Evolutionary conservation across 2,888 invertebrate genomes (phyloP), one percentile per base, ranked within the genome.

Genomic region (Hylaea fasciaria): DNA sequence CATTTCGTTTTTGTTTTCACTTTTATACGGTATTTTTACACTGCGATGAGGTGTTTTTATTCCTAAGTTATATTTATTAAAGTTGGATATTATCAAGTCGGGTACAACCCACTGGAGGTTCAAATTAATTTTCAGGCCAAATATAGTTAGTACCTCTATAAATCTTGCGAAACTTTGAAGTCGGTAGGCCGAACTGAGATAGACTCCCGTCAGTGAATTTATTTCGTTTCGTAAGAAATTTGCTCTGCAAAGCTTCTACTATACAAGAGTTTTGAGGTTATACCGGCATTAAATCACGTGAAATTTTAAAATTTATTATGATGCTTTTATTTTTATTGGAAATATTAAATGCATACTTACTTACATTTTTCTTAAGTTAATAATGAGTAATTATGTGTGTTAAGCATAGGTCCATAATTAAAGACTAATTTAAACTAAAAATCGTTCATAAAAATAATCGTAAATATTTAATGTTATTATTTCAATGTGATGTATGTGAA

Each of bases 71-170:
- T 40, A 29, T 32, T 37, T n/a, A 37, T n/a, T 39, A 14, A 45
- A 50, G 32, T 55, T 51, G 12, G 12, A 11, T 44, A 22, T 12
- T n/a, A 17, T 65, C 16, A 28, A 51, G 54, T 70, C 63, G 57
- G 14, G 17, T 58, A 46, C 43, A 61, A 69, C 64, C 64, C 55
- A 64, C 63, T 54, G 29, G 48, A 65, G 52, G 66, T 60, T 64
- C 62, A 70, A 73, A 76, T 76, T 74, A 76, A 74, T 73, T 76
- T 72, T 69, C 65, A 70, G 70, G 75, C 76, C 77, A 77, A 77
- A 74, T 78, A 75, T 75, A 76, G 75, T 79, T 74, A 64, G 72
- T 65, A 69, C 68, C 65, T 70, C 67, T 65, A 78, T 78, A 80
- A 79, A 80, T 78, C 70, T 73, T 53, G 48, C 14, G 57, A 57